These are phyloP conservation scores for Drosophila affinis DNA, from an alignment of 2,888 invertebrate species.

Conservation along the genomic window DNA sequence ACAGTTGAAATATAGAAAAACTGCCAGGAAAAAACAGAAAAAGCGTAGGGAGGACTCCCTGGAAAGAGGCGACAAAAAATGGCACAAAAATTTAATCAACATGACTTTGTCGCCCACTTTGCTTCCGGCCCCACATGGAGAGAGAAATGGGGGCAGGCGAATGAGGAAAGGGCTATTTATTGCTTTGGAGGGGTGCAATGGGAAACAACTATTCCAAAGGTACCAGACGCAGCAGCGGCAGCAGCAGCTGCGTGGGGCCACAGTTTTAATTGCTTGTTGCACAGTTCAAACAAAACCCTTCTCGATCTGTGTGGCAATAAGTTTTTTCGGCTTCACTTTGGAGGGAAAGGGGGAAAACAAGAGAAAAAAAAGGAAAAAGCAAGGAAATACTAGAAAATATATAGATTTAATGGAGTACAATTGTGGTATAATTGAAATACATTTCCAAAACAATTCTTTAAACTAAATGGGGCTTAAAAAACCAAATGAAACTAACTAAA, in stretches of 20 bases:
- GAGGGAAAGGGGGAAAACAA: not conserved
- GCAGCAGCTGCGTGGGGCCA: not conserved
- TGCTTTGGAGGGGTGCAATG: not conserved
- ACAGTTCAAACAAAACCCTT: not conserved
- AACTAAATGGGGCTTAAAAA: too few relatives aligned
- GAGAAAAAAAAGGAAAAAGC: not conserved
- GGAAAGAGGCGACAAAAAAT: not conserved
- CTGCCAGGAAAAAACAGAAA: not conserved
- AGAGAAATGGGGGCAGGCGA: not conserved
- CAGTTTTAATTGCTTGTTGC: not conserved
- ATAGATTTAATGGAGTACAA: not conserved
- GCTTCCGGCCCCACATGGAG: not conserved
- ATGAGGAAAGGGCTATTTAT: not conserved
- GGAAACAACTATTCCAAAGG: not conserved
- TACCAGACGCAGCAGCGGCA: not conserved
- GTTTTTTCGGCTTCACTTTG: not conserved
- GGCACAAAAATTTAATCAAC: conserved; percentile 56
- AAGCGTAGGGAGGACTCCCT: not conserved
- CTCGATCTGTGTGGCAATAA: not conserved
- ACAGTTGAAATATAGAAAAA: not conserved
- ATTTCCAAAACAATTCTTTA: not conserved
- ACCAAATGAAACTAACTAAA: not conserved
- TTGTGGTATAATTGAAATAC: not conserved
- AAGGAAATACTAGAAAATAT: not conserved
- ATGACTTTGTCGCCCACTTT: conserved; percentile 29